These are phyloP conservation scores for Macrosoma leucophasiata DNA, from an alignment of 2,888 invertebrate species.

Conservation along the genomic window DNA sequence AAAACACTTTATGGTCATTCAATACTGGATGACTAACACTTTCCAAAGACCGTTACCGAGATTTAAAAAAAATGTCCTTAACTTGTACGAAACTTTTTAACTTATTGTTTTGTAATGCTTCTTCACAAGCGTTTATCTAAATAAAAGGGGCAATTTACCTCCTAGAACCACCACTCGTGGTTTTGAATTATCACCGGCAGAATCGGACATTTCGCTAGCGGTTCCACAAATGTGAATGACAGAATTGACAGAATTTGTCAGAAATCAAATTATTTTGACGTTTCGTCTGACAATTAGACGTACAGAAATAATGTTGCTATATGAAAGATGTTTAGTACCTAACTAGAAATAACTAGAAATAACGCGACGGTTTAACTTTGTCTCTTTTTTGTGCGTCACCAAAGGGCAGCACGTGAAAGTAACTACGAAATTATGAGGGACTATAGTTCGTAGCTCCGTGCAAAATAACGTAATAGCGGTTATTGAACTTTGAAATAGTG, in stretches of 20 bases:
- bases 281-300: too few relatives aligned
- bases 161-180: constrained; percentile 65
- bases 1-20: constrained; percentile 34
- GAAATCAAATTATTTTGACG: too few relatives aligned
- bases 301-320: too few relatives aligned
- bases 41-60: constrained; percentile 49
- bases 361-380: too few relatives aligned
- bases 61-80: constrained; percentile 33
- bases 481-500: too few relatives aligned
- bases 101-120: constrained; percentile 1
- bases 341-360: too few relatives aligned
- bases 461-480: too few relatives aligned
- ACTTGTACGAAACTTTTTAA: constrained; percentile 1
- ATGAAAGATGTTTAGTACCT: too few relatives aligned
- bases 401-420: too few relatives aligned
- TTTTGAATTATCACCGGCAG: constrained; percentile 65
- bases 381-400: too few relatives aligned
- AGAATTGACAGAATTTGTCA: constrained; percentile 28
- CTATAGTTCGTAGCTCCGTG: too few relatives aligned
- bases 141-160: constrained; percentile 43
- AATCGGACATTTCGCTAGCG: constrained; percentile 59
- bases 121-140: constrained; percentile 1
- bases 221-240: constrained; percentile 41
- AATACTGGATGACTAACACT: constrained; percentile 70
- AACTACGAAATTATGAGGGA: too few relatives aligned